Evolutionary conservation across 1,140 invertebrate genomes (phyloP).

Genomic region (Maconellicoccus hirsutus): DNA sequence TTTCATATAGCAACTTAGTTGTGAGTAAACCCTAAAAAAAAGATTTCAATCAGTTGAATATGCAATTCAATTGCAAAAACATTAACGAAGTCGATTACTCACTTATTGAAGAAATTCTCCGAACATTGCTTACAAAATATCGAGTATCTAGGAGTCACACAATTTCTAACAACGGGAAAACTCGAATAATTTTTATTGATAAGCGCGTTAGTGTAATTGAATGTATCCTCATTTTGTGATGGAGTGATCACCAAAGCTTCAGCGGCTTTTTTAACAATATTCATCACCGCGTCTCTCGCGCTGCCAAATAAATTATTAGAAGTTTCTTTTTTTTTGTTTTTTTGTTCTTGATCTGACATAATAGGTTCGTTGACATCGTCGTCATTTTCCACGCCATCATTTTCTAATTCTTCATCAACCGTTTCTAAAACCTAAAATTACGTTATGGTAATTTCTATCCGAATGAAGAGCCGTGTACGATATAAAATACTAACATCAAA

Average conservation of each 20-base stretch:
- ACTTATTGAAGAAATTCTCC: conserved; percentile 36
- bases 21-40: background rate
- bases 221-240: background rate
- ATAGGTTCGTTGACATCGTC: conserved; percentile 40
- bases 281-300: conserved; percentile 71
- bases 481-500: conserved; percentile 52
- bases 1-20: background rate
- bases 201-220: background rate
- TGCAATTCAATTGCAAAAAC: background rate
- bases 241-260: conserved; percentile 50
- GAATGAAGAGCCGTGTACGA: background rate
- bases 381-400: conserved; percentile 52
- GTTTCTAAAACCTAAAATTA: conserved; percentile 45
- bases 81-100: background rate
- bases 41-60: background rate
- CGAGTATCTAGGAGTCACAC: conserved; percentile 51
- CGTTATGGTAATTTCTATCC: background rate
- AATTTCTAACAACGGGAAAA: conserved; percentile 31
- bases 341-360: conserved; percentile 38
- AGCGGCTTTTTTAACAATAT: conserved; percentile 77
- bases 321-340: conserved; percentile 34
- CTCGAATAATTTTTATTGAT: conserved; percentile 29
- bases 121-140: conserved; percentile 58
- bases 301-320: conserved; percentile 64
- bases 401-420: conserved; percentile 44